Evolutionary conservation across 1,140 invertebrate genomes (phyloP), one percentile per base, ranked within the genome.

Genomic region (Neotoxoptera formosana): DNA sequence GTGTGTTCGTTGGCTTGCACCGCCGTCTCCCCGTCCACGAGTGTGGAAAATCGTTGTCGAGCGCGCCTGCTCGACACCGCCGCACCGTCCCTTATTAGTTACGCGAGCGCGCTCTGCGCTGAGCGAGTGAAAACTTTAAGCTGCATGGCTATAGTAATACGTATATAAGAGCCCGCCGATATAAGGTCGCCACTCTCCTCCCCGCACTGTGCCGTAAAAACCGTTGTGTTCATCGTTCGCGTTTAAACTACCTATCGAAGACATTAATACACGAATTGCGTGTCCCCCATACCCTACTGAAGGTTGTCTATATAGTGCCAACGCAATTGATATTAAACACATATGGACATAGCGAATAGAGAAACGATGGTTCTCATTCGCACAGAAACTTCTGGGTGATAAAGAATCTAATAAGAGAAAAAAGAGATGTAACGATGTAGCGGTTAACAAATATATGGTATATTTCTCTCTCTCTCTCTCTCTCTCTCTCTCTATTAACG

Each of bases 31-130:
- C 48, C 25, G 21, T 53, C n/a, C 20, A 48, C 48, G 47, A n/a
- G 21, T 8, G 51, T 41, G 53, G 56, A 90, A 90, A 90, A 90
- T 90, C 89, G 89, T 90, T 90, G 89, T 4, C 7, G 36, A 30
- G 25, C 53, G 30, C 47, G 53, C 23, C 89, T 30, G 89, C 36
- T 60, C 88, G 41, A 60, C 88, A 53, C 88, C 36, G 23, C 23
- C 56, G 20, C 51, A 34, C 25, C 36, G 53, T 30, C 53, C 87
- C 48, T 34, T 25, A 9, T 34, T 25, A 9, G 2, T 88, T 23
- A 47, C 30, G 17, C 17, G 87, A 30, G 47, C 87, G 87, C 87
- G 2, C 30, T 88, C 47, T 88, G 87, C 48, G n/a, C 17, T 9
- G 20, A 30, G 7, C 11, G 30, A 47, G 17, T 14, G 30, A 48